Evolutionary conservation across 2,888 invertebrate genomes (phyloP).

Genomic region (Melieria picta): DNA sequence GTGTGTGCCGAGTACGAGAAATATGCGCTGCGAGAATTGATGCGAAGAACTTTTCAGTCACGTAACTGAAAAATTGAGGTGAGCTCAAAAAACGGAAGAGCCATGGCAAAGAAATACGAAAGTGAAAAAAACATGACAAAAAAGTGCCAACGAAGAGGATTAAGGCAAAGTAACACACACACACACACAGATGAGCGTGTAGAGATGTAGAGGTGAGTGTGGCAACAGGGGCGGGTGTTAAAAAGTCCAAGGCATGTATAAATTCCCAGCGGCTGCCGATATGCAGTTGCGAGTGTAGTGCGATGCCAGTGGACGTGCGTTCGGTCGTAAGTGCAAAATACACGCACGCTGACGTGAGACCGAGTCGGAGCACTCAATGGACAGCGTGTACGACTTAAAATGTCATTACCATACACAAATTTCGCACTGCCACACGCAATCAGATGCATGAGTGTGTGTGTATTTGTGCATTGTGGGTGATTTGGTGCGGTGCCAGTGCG

Average conservation of each 20-base stretch:
- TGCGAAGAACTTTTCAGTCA: conserved; percentile 17
- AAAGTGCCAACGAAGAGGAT: too few species aligned
- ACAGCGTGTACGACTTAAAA: conserved; percentile 1
- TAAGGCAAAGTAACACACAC: too few species aligned
- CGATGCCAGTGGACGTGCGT: background rate
- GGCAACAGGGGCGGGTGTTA: too few species aligned
- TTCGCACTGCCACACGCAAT: background rate
- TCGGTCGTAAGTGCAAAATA: too few species aligned
- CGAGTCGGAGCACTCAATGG: too few species aligned
- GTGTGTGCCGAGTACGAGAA: background rate
- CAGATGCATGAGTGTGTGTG: background rate
- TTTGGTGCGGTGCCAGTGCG: background rate
- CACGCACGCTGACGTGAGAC: too few species aligned
- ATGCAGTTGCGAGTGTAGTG: background rate
- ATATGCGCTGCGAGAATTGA: background rate
- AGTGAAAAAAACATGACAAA: background rate
- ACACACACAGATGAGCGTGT: too few species aligned
- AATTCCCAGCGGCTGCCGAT: background rate
- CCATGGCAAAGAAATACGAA: background rate
- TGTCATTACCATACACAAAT: conserved; percentile 18
- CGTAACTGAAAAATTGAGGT: conserved; percentile 13
- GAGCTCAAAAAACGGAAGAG: background rate
- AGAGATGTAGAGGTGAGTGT: too few species aligned
- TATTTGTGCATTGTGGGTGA: background rate
- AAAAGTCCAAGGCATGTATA: background rate